A percentile compares a stretch with the other conserved stretches of the same genome.
phyloP scores from a whole-genome alignment of 2,797 vertebrate genomes.

The Sylvilagus floridanus region DNA sequence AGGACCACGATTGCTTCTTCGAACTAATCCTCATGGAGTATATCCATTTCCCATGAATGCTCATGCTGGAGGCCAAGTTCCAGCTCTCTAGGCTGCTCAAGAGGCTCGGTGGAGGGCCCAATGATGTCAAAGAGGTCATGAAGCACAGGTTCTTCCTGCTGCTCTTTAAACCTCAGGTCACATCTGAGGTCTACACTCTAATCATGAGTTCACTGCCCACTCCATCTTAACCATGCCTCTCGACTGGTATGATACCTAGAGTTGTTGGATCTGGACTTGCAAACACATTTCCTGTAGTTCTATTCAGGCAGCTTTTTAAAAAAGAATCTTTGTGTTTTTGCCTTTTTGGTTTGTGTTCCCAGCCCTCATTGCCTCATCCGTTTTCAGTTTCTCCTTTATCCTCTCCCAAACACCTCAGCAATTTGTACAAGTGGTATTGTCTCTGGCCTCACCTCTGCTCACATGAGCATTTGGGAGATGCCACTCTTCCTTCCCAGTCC shows the following conservation, averaged over 20 bases:
- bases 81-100: constrained; percentile 94
- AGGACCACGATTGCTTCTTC: constrained; percentile 97
- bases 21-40: constrained; percentile 98
- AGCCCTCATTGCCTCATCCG: not conserved
- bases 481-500: not conserved
- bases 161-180: constrained; percentile 97
- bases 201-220: constrained; percentile 97
- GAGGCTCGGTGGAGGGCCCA: constrained; percentile 95
- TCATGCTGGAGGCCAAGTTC: constrained; percentile 94
- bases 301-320: constrained; percentile 91
- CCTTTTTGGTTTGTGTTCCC: constrained; percentile 72
- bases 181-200: constrained; percentile 97
- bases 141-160: constrained; percentile 96
- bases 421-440: not conserved
- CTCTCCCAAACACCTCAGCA: not conserved
- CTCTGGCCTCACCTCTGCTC: not conserved
- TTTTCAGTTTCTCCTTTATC: constrained; percentile 34
- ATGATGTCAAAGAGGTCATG: constrained; percentile 97
- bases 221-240: constrained; percentile 97
- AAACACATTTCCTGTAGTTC: constrained; percentile 96
- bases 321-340: constrained; percentile 28
- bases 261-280: constrained; percentile 92
- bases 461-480: too few species aligned
- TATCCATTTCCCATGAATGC: constrained; percentile 95
- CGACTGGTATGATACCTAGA: constrained; percentile 95